phyloP scores from a whole-genome alignment of 2,113 vertebrate species.

The Piprites chloris region DNA sequence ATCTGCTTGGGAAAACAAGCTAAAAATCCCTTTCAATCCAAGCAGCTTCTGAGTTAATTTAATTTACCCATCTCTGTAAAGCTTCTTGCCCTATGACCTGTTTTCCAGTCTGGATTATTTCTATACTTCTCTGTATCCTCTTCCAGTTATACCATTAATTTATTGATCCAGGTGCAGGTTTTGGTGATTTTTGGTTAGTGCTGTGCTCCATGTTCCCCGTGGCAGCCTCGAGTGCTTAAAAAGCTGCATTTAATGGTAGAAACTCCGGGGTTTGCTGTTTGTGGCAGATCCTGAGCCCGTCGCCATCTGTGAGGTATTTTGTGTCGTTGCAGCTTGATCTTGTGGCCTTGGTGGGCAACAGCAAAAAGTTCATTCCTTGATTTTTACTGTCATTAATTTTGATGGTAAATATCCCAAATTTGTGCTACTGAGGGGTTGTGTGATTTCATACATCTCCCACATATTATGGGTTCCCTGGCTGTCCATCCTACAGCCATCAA shows the following conservation, averaged over 20 bases:
- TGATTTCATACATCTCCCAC: neutral
- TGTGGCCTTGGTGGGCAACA: too few species aligned
- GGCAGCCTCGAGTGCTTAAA: neutral
- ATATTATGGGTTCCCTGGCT: neutral
- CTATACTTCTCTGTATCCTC: neutral
- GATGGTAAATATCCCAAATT: neutral
- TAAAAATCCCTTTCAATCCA: neutral
- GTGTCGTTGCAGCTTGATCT: neutral
- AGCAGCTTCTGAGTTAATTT: neutral
- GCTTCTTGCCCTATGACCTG: rapidly evolving
- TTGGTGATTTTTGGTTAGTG: neutral
- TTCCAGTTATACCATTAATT: neutral
- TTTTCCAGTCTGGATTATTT: neutral
- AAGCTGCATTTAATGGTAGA: neutral
- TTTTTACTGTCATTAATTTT: neutral
- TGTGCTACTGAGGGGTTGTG: neutral
- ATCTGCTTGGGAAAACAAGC: neutral
- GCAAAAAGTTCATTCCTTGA: neutral
- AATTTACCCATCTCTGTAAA: neutral
- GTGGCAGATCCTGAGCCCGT: neutral
- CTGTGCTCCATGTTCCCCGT: neutral
- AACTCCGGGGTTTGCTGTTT: neutral
- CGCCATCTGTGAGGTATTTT: neutral
- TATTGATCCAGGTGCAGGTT: neutral
- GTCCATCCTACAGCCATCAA: rapidly evolving